phyloP scores from a whole-genome alignment of 2,113 vertebrate genomes.

The Vimba vimba region DNA sequence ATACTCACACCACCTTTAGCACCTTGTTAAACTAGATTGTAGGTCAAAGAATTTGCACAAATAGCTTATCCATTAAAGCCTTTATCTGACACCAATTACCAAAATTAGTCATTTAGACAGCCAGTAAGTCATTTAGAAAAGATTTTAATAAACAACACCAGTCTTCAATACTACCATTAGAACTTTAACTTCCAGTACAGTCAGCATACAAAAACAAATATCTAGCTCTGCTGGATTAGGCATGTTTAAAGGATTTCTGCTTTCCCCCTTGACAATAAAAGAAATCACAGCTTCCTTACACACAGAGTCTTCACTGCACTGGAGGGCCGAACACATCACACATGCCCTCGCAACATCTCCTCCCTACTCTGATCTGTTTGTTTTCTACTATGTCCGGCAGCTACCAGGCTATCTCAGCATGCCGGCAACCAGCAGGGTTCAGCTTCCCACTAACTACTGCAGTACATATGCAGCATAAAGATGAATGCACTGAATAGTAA shows the following conservation, averaged over 20 bases:
- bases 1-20: no score
- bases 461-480: slow-evolving; percentile 33
- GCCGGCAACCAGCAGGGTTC: slow-evolving; percentile 27
- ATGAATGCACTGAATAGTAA: not conserved
- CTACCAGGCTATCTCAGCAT: slow-evolving; percentile 43
- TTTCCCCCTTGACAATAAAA: slow-evolving; percentile 27
- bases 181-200: not conserved
- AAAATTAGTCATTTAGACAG: not conserved
- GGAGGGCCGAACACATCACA: slow-evolving; percentile 46
- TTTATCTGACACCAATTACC: not conserved
- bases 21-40: not conserved
- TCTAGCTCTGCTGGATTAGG: slow-evolving; percentile 30
- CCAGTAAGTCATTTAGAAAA: not conserved
- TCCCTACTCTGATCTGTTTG: slow-evolving; percentile 51
- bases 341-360: slow-evolving; percentile 32
- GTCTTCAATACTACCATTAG: not conserved
- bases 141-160: not conserved
- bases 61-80: not conserved
- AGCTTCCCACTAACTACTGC: not conserved
- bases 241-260: slow-evolving; percentile 36
- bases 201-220: slow-evolving; percentile 1
- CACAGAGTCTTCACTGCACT: slow-evolving; percentile 18
- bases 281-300: slow-evolving; percentile 5
- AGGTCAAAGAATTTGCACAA: not conserved
- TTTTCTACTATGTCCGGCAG: slow-evolving; percentile 46